phyloP scores from a whole-genome alignment of 2,888 invertebrate species.

The Noctua janthe region DNA sequence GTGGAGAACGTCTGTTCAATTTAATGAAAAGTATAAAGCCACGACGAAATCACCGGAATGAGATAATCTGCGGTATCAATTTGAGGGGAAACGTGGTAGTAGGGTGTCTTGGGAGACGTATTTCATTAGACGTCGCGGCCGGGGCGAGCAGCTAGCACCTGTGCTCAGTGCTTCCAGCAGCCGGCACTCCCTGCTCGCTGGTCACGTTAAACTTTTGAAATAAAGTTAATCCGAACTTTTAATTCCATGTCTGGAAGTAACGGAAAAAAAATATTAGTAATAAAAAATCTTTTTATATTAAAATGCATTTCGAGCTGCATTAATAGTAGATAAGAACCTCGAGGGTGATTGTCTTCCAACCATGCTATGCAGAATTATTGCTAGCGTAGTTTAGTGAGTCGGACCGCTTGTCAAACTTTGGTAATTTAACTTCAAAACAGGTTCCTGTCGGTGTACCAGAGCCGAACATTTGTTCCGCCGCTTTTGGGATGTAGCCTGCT shows the following conservation, averaged over 20 bases:
- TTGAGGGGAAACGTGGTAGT: conserved; percentile 78
- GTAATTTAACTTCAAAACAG: conserved; percentile 90
- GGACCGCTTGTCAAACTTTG: conserved; percentile 89
- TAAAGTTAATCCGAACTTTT: conserved; percentile 60
- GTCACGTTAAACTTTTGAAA: conserved; percentile 63
- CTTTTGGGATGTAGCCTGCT: conserved; percentile 72
- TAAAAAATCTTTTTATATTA: conserved; percentile 61
- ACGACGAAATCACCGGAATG: conserved; percentile 79
- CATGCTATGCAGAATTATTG: conserved; percentile 86
- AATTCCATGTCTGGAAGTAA: conserved; percentile 54
- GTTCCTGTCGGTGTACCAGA: conserved; percentile 81
- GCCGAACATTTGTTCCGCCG: conserved; percentile 81
- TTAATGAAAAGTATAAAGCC: conserved; percentile 86
- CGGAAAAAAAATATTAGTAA: conserved; percentile 13
- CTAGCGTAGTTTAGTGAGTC: conserved; percentile 85
- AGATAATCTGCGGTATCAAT: conserved; percentile 88
- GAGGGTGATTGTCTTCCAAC: conserved; percentile 81
- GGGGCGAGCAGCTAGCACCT: conserved; percentile 71
- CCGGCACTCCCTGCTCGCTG: conserved; percentile 43
- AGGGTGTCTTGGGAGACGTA: conserved; percentile 84
- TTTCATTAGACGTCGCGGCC: conserved; percentile 81
- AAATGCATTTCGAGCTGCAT: conserved; percentile 58
- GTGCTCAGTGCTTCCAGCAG: conserved; percentile 74
- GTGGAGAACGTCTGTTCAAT: conserved; percentile 79
- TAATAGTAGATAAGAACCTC: conserved; percentile 72